These are phyloP conservation scores for Platysternon megacephalum DNA, from an alignment of 2,113 vertebrate genomes.

Conservation along the genomic window DNA sequence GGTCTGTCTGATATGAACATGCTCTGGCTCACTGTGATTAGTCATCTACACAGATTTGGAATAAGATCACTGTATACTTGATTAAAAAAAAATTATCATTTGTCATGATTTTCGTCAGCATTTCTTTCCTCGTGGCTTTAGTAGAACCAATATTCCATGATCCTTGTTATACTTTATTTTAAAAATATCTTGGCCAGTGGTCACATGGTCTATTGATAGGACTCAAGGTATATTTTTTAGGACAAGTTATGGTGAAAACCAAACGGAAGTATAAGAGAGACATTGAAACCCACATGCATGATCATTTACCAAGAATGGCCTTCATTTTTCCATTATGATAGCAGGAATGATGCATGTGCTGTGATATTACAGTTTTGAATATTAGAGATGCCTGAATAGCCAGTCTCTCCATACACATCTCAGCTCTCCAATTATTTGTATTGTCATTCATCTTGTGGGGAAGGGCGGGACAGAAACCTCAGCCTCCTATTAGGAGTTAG, in stretches of 20 bases:
- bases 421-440: background rate
- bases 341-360: accelerated
- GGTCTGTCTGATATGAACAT: constrained; percentile 7
- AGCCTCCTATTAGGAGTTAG: background rate
- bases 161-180: background rate
- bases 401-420: background rate
- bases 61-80: background rate
- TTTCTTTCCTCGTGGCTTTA: background rate
- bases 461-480: background rate
- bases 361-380: background rate
- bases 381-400: background rate
- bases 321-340: background rate
- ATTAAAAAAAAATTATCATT: background rate
- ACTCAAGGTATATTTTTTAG: background rate
- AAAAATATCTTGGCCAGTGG: background rate
- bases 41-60: background rate
- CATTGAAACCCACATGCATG: background rate
- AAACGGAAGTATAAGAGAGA: background rate
- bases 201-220: background rate
- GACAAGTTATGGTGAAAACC: background rate
- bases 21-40: background rate
- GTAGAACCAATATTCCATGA: background rate
- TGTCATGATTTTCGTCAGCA: background rate
- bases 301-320: background rate
- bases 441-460: background rate